A percentile compares a stretch with the other conserved stretches of the same genome.
Conservation (phyloP, 2,888 invertebrate genomes). For the Linnaemya tessellans region DNA sequence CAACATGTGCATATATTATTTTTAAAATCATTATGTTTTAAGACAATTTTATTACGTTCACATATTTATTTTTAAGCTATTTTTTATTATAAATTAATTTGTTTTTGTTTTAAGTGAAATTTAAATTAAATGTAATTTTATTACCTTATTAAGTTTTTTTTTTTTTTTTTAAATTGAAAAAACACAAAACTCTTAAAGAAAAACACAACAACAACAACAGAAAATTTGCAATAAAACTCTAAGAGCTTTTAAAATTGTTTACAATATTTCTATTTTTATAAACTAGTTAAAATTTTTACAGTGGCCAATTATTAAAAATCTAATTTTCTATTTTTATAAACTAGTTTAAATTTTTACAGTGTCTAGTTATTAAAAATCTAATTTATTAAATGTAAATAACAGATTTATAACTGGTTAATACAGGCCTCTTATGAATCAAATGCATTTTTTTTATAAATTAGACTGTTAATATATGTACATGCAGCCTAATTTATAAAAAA, state of each 20-base stretch:
- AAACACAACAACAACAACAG: slow-evolving; percentile 23
- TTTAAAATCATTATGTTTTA: slow-evolving; percentile 54
- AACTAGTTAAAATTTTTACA: too few relatives aligned
- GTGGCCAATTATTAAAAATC: too few relatives aligned
- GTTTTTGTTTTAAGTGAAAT: slow-evolving; percentile 50
- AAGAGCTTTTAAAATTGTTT: slow-evolving; percentile 36
- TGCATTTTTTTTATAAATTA: too few relatives aligned
- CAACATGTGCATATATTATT: slow-evolving; percentile 69
- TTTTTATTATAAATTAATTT: slow-evolving; percentile 44
- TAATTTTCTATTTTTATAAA: too few relatives aligned
- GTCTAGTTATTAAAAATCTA: too few relatives aligned
- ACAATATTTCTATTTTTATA: slow-evolving; percentile 14
- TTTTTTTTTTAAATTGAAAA: slow-evolving; percentile 15
- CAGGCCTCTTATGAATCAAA: too few relatives aligned
- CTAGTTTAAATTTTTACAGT: too few relatives aligned
- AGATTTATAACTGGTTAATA: too few relatives aligned
- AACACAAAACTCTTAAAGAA: background rate
- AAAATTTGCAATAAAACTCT: slow-evolving; percentile 45
- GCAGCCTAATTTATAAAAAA: too few relatives aligned
- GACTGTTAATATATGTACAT: too few relatives aligned
- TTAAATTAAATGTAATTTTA: slow-evolving; percentile 40
- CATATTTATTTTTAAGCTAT: slow-evolving; percentile 39
- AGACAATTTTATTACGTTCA: slow-evolving; percentile 33
- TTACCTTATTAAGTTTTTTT: slow-evolving; percentile 29
- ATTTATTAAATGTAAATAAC: too few relatives aligned